These are phyloP conservation scores for Reticulitermes lucifugus DNA, from an alignment of 2,888 invertebrate species.

Conservation along the genomic window DNA sequence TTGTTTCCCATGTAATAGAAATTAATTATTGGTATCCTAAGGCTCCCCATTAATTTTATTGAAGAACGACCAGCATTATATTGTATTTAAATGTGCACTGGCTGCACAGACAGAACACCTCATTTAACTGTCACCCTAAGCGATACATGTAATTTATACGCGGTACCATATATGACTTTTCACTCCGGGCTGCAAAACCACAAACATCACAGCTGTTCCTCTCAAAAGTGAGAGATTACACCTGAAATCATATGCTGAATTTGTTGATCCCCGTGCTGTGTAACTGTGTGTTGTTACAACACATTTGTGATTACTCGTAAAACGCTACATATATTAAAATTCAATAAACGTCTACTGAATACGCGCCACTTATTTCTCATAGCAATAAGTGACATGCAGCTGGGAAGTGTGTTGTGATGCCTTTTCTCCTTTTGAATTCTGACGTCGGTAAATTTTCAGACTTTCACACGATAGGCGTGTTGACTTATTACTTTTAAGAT, in stretches of 20 bases:
- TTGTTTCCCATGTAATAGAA: neutral
- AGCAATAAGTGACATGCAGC: too few species aligned
- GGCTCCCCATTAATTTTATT: neutral
- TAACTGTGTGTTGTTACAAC: too few species aligned
- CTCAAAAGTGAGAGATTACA: neutral
- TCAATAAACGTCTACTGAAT: too few species aligned
- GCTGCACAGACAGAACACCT: neutral
- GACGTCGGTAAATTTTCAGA: too few species aligned
- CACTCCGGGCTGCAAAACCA: neutral
- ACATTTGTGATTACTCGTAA: too few species aligned
- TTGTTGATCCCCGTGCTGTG: neutral
- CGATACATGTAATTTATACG: neutral
- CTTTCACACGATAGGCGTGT: too few species aligned
- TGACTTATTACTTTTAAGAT: too few species aligned
- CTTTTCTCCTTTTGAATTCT: too few species aligned
- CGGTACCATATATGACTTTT: neutral
- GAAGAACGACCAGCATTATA: neutral
- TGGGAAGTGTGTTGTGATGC: too few species aligned
- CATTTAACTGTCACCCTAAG: neutral
- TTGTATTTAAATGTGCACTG: neutral
- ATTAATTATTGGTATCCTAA: neutral
- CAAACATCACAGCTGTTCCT: neutral
- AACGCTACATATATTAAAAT: too few species aligned
- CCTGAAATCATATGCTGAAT: neutral
- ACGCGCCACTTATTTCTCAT: too few species aligned